Percentiles rank a stretch among this genome's conserved stretches.
Evolutionary conservation across 2,888 invertebrate species (phyloP).

Genomic region (Aquatica leii): DNA sequence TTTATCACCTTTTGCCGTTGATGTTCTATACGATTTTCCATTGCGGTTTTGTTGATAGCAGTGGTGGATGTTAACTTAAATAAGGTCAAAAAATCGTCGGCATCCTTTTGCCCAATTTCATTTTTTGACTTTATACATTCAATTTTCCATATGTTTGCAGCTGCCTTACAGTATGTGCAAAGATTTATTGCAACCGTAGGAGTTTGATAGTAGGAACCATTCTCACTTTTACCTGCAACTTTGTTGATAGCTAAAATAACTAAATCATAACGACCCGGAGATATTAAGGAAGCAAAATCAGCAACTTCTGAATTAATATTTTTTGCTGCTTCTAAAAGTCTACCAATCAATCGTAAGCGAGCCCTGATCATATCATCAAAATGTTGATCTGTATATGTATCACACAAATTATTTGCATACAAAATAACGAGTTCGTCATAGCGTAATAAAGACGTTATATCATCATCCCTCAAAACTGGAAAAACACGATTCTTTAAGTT

Average conservation of each 20-base stretch:
- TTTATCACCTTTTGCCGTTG: background rate
- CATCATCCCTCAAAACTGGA: too few species aligned
- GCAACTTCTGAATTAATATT: background rate
- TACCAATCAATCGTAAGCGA: background rate
- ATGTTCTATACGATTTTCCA: constrained; percentile 3
- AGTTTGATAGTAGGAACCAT: background rate
- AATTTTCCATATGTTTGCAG: background rate
- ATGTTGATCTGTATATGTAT: too few species aligned
- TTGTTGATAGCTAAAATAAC: background rate
- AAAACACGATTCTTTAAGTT: too few species aligned
- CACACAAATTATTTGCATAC: background rate
- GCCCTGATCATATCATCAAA: constrained; percentile 7
- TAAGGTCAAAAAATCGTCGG: background rate
- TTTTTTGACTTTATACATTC: constrained; percentile 7
- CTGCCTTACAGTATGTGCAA: background rate
- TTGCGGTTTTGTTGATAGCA: background rate
- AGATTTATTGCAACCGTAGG: background rate
- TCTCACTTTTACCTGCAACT: background rate
- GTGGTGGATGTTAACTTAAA: background rate
- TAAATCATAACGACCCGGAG: background rate
- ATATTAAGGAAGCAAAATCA: background rate
- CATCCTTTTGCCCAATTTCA: background rate
- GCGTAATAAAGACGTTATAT: background rate
- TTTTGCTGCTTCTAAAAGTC: background rate
- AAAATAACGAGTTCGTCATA: constrained; percentile 1